Base-by-base conservation (phyloP, 2,113 vertebrate species). In the Parotia lawesii region DNA sequence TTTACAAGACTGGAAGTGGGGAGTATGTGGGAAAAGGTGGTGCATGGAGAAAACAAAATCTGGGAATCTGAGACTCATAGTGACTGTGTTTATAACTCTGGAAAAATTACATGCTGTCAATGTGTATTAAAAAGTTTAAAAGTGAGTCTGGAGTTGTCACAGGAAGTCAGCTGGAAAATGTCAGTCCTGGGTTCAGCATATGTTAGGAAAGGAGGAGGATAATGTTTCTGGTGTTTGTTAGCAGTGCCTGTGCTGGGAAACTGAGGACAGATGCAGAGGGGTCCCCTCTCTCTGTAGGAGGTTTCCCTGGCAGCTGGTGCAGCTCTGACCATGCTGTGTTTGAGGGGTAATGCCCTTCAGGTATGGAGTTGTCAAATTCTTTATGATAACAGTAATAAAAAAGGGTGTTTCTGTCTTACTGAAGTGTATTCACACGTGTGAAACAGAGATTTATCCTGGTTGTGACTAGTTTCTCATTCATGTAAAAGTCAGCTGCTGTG, bases 151-250 rank as follows among this genome's bases (percentile, higher is more conserved):
- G 57, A 54, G 18, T 16, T 85, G 48, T 44, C 16, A 11, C 72
- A 71, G 61, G 65, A 94, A 77, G 81, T 93, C 84, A 75, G 77
- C 82, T 95, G 93, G 70, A 62, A 82, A 78, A 72, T 44, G n/a
- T 85, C 83, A 33, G 24, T 23, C 2, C 38, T 60, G 67, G 25
- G 25, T 69, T 84, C 84, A 42, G 11, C 22, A 6, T 44, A 9
- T 7, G 9, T 45, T 84, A 1, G 45, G 70, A 17, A 22, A 24
- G 78, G 11, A 66, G 50, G 40, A 54, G 45, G 44, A 14, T 5
- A 7, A 19, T 16, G 38, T 40, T 29, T 33, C 6, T 48, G 44
- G 73, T 22, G 38, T 58, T 60, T 44, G 14, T 64, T 19, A 44
- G 84, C 57, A 64, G 58, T 56, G 66, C 16, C 42, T 65, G 5